A percentile compares a stretch with the other conserved stretches of the same genome.
These are phyloP conservation scores for Chloroclysta siterata DNA, from an alignment of 2,888 invertebrate species.

Conservation along the genomic window DNA sequence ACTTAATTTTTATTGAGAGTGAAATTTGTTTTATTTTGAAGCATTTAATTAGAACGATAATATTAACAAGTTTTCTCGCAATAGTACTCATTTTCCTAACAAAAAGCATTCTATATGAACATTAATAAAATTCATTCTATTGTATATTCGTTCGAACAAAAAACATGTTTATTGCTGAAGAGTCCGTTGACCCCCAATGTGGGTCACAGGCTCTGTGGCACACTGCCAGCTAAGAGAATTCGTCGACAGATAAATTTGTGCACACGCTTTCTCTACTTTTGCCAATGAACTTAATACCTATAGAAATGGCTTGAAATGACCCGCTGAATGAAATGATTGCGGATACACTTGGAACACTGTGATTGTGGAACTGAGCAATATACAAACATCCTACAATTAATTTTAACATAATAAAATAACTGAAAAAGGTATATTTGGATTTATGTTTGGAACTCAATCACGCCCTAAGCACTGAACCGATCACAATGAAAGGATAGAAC, in stretches of 20 bases:
- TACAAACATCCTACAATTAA: no score
- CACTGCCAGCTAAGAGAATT: conserved; percentile 38
- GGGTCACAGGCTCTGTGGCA: conserved; percentile 50
- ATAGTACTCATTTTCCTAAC: neutral
- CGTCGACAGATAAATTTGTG: conserved; percentile 52
- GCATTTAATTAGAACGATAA: no score
- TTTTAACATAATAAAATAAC: no score
- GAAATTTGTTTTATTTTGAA: no score
- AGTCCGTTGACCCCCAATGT: conserved; percentile 54
- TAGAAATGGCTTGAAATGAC: conserved; percentile 6
- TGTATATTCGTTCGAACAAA: conserved; percentile 51
- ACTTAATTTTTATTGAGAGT: no score
- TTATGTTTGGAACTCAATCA: no score
- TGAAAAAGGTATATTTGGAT: no score
- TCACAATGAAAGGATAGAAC: no score
- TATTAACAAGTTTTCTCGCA: no score
- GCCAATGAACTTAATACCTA: conserved; percentile 26
- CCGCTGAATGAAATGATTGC: neutral
- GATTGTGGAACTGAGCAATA: no score
- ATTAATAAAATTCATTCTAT: conserved; percentile 10
- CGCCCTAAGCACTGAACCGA: no score
- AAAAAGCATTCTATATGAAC: neutral
- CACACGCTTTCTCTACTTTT: conserved; percentile 41
- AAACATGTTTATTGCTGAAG: conserved; percentile 57
- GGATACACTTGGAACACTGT: no score